phyloP scores from a whole-genome alignment of 2,113 vertebrate species.

The Triplophysa dalaica region DNA sequence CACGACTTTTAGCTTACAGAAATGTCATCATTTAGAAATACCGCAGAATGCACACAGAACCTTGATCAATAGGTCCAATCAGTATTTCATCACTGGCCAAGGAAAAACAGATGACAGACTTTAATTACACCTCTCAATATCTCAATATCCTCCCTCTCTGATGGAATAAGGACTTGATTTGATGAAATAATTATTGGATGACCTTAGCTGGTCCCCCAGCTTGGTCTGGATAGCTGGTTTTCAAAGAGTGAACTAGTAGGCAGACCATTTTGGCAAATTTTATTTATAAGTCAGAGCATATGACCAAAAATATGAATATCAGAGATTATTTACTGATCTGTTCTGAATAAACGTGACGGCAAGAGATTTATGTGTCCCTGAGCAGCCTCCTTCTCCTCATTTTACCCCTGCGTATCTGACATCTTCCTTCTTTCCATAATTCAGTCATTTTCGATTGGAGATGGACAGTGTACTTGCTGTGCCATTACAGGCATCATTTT shows the following conservation, averaged over 20 bases:
- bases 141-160: neutral
- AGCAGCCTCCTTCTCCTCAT: neutral
- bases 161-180: too few relatives aligned
- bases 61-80: slow-evolving; percentile 19
- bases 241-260: too few relatives aligned
- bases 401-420: slow-evolving; percentile 13
- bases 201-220: too few relatives aligned
- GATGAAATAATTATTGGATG: too few relatives aligned
- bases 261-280: too few relatives aligned
- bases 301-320: neutral
- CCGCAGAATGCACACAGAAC: neutral
- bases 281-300: neutral
- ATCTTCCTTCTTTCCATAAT: neutral
- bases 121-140: slow-evolving; percentile 22
- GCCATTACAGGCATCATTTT: neutral
- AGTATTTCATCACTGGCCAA: slow-evolving; percentile 10
- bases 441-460: neutral
- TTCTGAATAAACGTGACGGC: neutral
- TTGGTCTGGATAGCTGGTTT: too few relatives aligned
- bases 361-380: neutral
- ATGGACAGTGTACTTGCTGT: neutral
- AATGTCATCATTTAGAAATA: slow-evolving; percentile 15
- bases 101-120: neutral
- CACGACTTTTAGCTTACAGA: neutral
- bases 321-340: slow-evolving; percentile 25